These are phyloP conservation scores for Saccostrea cuccullata DNA, from an alignment of 1,140 invertebrate genomes.

Conservation along the genomic window DNA sequence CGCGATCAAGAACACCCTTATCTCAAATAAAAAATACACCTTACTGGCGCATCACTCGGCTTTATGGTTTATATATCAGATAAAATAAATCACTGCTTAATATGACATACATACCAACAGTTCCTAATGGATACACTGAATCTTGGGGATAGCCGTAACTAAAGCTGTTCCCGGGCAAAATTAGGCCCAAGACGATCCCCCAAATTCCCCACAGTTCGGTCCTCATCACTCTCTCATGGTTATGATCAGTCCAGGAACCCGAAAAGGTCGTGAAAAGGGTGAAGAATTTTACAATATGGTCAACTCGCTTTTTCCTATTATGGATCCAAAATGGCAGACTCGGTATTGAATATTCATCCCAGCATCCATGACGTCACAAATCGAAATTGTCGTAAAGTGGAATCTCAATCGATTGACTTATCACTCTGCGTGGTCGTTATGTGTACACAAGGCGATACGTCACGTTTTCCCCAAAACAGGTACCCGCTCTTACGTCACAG, in stretches of 20 bases:
- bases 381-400: conserved; percentile 27
- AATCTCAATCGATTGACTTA: neutral
- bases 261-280: neutral
- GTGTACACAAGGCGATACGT: neutral
- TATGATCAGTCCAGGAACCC: neutral
- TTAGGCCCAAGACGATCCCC: conserved; percentile 9
- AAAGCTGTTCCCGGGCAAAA: conserved; percentile 35
- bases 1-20: neutral
- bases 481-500: conserved; percentile 27
- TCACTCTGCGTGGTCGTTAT: conserved; percentile 1
- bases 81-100: too few relatives aligned
- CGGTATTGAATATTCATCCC: conserved; percentile 29
- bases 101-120: conserved; percentile 37
- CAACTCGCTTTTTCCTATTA: neutral
- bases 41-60: neutral
- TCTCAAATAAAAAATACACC: neutral
- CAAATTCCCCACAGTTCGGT: neutral
- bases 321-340: conserved; percentile 34
- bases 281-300: conserved; percentile 32
- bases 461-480: conserved; percentile 8
- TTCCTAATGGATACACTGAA: conserved; percentile 46
- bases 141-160: conserved; percentile 43
- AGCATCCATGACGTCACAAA: conserved; percentile 29
- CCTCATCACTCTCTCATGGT: conserved; percentile 22
- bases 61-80: neutral